phyloP scores from a whole-genome alignment of 2,113 vertebrate genomes.

The Trochalopteron elliotii region DNA sequence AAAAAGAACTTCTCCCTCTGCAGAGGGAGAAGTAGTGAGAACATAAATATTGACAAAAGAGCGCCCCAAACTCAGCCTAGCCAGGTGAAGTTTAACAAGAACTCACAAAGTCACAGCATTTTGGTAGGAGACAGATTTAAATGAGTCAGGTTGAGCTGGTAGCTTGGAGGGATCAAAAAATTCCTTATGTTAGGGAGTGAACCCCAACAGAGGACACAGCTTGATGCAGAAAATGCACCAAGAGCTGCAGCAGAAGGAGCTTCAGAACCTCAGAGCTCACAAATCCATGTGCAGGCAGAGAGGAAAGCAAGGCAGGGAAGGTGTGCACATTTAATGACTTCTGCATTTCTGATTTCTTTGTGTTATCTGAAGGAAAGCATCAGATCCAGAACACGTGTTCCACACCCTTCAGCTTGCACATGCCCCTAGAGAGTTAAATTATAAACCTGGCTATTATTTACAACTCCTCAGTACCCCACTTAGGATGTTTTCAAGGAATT shows the following conservation, averaged over 20 bases:
- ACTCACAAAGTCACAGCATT: background rate
- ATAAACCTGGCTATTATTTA: background rate
- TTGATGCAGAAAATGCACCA: background rate
- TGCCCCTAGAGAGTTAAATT: background rate
- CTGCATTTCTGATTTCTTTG: background rate
- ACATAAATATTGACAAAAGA: background rate
- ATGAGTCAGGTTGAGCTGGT: background rate
- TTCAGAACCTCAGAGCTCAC: background rate
- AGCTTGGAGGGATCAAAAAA: background rate
- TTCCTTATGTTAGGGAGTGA: background rate
- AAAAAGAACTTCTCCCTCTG: background rate
- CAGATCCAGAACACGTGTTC: background rate
- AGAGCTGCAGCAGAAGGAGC: background rate
- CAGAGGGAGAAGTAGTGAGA: background rate
- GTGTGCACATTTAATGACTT: background rate
- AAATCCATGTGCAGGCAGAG: background rate
- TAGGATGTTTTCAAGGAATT: background rate
- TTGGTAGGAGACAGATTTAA: background rate
- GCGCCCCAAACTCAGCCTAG: background rate
- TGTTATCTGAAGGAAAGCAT: background rate
- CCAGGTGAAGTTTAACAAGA: background rate
- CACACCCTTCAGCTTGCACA: background rate
- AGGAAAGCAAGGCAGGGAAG: background rate
- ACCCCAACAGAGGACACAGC: background rate
- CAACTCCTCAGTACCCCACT: background rate